phyloP scores from a whole-genome alignment of 2,888 invertebrate species.

The Kryphioiulus occultus region DNA sequence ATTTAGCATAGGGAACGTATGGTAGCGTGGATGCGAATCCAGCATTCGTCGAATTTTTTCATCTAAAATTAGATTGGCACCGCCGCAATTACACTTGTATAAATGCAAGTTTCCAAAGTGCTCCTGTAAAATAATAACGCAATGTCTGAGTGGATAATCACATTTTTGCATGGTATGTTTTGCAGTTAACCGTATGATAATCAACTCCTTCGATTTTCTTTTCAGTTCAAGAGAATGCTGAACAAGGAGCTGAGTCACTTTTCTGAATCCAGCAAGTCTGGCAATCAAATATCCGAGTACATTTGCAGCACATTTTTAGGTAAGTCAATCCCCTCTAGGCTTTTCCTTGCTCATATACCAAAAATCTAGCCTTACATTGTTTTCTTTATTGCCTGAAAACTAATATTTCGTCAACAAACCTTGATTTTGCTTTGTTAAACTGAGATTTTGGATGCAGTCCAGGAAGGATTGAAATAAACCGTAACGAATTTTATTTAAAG shows the following conservation, averaged over 20 bases:
- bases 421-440: not conserved
- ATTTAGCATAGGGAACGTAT: not conserved
- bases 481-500: not conserved
- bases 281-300: conserved; percentile 99
- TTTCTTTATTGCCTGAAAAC: not conserved
- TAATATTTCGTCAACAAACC: not conserved
- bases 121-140: not conserved
- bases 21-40: not conserved
- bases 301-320: conserved; percentile 99
- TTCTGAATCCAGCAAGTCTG: conserved; percentile 98
- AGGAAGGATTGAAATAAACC: not conserved
- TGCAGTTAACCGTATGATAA: not conserved
- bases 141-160: not conserved
- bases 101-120: not conserved
- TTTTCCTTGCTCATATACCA: not conserved
- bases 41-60: not conserved
- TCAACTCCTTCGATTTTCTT: conserved; percentile 60
- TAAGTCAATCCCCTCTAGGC: conserved; percentile 68
- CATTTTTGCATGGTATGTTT: not conserved
- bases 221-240: conserved; percentile 99
- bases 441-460: not conserved
- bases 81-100: not conserved
- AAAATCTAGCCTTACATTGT: not conserved
- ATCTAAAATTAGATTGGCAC: not conserved
- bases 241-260: conserved; percentile 99